A percentile compares a stretch with the other conserved stretches of the same genome.
phyloP scores from a whole-genome alignment of 2,888 invertebrate species.

The Dysmachus trigonus region DNA sequence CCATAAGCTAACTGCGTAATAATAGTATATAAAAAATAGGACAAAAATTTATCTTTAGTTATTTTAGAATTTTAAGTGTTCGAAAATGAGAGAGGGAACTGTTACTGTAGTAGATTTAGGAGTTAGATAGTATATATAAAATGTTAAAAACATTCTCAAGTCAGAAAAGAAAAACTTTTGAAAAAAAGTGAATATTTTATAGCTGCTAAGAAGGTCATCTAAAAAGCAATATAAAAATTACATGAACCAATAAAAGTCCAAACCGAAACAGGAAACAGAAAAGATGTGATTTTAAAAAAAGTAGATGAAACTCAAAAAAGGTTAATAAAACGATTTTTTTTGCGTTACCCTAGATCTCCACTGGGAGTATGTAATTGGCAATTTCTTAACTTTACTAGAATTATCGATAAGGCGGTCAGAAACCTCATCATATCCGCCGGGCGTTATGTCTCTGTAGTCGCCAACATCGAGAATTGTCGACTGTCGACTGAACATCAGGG shows the following conservation, averaged over 20 bases:
- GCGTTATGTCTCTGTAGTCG: conserved; percentile 45
- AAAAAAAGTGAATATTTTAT: conserved; percentile 10
- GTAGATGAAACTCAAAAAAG: conserved; percentile 1
- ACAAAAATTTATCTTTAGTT: conserved; percentile 17
- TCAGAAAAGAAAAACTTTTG: not conserved
- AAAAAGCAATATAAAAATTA: not conserved
- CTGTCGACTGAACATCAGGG: conserved; percentile 15
- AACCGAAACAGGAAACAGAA: conserved; percentile 26
- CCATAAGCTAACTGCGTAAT: conserved; percentile 57
- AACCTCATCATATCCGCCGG: conserved; percentile 64
- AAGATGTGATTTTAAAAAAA: conserved; percentile 26
- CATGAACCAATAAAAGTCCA: conserved; percentile 4
- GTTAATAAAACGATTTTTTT: conserved; percentile 46
- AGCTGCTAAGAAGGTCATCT: not conserved
- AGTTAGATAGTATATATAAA: not conserved
- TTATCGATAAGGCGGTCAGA: conserved; percentile 65
- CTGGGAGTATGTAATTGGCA: conserved; percentile 70
- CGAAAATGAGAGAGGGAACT: not conserved
- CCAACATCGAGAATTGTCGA: conserved; percentile 48
- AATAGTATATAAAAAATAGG: not conserved
- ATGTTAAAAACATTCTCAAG: not conserved
- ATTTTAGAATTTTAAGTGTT: not conserved
- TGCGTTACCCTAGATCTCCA: conserved; percentile 70
- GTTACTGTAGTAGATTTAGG: not conserved
- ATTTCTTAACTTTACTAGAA: conserved; percentile 64